Evolutionary conservation across 2,888 invertebrate genomes (phyloP), one percentile per base, ranked within the genome.

Genomic region (Callinectes sapidus): DNA sequence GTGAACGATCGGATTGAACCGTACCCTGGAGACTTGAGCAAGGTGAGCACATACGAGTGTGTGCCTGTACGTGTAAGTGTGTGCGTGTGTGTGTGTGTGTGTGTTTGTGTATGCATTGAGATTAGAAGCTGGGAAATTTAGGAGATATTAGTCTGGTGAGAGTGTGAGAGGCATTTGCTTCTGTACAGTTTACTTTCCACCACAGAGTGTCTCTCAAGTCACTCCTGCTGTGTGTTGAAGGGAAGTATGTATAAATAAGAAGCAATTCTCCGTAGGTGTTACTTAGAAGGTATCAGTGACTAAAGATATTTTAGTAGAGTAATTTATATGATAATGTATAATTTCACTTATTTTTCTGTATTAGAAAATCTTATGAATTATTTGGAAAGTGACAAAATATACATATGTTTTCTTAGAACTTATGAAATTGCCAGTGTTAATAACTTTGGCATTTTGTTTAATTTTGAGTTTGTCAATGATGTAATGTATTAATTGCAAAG

Each of bases 1-100:
- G 89, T 92, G 90, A 94, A 94, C 66, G 91, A 92, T 10, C 92
- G 91, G 71, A 94, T 94, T 39, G 94, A 94, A 54, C 94, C 94
- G 0, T 94, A 94, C 90, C 94, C 94, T n/a, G 94, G 94, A 48
- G 94, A 94, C 90, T 88, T 94, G 48, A 94, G 93, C 54, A 94
- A 94, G 94, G 94, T 94, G 93, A 94, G 94, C 66, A 32, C 10
- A 66, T 23, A 13, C 14, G 32, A 10, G 54, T 28, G 54, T 48
- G 39, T 48, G 13, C 14, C 10, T 42, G 23, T 81, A 16, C 28
- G 35, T 81, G 35, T 81, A 16, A 42, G 87, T 48, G 23, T 87
- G 23, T 87, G 87, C n/a, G 61, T 61, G 48, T 42, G 42, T n/a
- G 48, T 42, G 35, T 86, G 42, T 86, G 18, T 86, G 39, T 86